These are phyloP conservation scores for Spilosoma lubricipeda DNA, from an alignment of 2,888 invertebrate genomes.

Conservation along the genomic window DNA sequence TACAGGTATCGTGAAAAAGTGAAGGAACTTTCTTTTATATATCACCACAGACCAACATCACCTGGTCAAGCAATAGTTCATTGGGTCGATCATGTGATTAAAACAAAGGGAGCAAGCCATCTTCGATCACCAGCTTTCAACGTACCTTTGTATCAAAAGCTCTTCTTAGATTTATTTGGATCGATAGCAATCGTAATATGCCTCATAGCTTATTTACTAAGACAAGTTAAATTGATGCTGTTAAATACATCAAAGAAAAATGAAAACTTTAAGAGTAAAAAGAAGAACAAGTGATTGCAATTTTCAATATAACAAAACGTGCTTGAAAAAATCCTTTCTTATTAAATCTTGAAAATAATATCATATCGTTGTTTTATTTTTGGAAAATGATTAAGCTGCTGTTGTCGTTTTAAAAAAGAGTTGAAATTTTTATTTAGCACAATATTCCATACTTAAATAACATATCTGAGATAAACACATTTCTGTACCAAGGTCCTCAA, in stretches of 20 bases:
- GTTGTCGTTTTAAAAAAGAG: neutral
- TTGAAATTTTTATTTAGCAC: neutral
- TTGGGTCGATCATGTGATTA: slow-evolving; percentile 89
- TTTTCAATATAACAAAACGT: neutral
- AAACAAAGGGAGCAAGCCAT: slow-evolving; percentile 85
- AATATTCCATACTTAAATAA: too few relatives aligned
- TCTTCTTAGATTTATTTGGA: slow-evolving; percentile 65
- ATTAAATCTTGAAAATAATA: neutral
- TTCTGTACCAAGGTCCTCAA: too few relatives aligned
- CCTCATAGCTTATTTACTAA: slow-evolving; percentile 21
- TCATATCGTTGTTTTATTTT: neutral
- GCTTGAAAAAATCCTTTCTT: neutral
- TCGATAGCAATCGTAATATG: slow-evolving; percentile 34
- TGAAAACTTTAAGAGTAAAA: slow-evolving; percentile 14
- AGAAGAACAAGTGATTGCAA: neutral
- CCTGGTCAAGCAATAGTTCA: slow-evolving; percentile 88
- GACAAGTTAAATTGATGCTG: neutral
- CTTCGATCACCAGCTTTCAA: slow-evolving; percentile 65
- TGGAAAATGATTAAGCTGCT: neutral
- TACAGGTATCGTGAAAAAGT: slow-evolving; percentile 36
- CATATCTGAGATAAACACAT: too few relatives aligned
- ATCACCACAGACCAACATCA: slow-evolving; percentile 79
- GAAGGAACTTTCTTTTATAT: slow-evolving; percentile 60
- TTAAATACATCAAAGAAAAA: slow-evolving; percentile 10
- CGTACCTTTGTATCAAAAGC: slow-evolving; percentile 66